Conservation (phyloP, 2,113 vertebrate genomes). For the Alaudala cheleensis region DNA sequence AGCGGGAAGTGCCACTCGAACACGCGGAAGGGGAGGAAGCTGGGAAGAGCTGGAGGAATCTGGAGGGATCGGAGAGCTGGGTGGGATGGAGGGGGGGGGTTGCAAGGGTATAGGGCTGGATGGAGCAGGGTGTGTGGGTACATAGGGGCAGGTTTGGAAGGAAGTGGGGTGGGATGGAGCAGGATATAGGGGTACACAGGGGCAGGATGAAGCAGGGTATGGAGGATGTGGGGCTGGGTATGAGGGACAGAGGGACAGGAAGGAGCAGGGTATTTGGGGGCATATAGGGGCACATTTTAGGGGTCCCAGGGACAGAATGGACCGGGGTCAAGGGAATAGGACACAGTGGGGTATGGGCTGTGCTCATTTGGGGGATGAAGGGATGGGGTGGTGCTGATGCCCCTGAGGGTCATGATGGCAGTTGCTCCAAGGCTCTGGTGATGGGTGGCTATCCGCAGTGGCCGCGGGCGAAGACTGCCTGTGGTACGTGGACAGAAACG, state of each 20-base stretch:
- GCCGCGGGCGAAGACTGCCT: conserved; percentile 28
- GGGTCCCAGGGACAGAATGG: too few species aligned
- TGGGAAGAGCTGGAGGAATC: neutral
- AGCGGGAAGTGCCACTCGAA: neutral
- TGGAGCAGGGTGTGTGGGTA: neutral
- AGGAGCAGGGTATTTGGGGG: neutral
- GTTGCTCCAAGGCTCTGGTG: neutral
- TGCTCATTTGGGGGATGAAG: neutral
- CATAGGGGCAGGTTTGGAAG: neutral
- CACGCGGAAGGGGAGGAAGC: neutral
- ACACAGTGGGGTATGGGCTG: neutral
- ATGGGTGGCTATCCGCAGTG: neutral
- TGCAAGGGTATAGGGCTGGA: neutral
- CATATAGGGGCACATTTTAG: neutral
- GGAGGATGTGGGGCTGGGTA: neutral
- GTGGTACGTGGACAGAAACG: conserved; percentile 49
- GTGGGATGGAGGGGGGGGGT: neutral
- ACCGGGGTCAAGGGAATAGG: fast-evolving
- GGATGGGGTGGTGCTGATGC: neutral
- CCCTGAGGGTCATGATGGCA: neutral
- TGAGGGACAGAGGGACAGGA: neutral
- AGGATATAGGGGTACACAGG: neutral
- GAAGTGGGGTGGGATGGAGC: too few species aligned
- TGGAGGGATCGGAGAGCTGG: neutral
- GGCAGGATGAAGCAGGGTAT: neutral